Conservation (phyloP, 2,888 invertebrate genomes). For the Pristionchus maxplancki region DNA sequence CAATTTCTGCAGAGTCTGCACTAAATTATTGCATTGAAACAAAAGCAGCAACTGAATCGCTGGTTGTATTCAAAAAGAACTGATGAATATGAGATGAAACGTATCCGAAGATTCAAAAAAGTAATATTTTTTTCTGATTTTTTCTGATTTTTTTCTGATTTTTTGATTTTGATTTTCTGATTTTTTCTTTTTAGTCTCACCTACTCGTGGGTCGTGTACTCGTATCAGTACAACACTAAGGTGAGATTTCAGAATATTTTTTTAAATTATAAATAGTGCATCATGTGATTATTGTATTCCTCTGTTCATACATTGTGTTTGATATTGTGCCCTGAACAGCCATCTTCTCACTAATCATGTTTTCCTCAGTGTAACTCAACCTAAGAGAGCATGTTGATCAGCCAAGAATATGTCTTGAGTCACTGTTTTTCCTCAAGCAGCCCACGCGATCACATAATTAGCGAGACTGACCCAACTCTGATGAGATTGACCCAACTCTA, state of each 20-base stretch:
- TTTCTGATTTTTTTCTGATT: too few species aligned
- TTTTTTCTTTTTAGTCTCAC: background rate
- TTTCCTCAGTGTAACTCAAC: background rate
- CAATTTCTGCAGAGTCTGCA: too few species aligned
- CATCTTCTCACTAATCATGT: background rate
- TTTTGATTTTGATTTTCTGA: too few species aligned
- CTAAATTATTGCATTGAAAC: too few species aligned
- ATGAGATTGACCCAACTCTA: too few species aligned
- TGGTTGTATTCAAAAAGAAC: too few species aligned
- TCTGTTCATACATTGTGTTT: background rate
- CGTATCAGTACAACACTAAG: background rate
- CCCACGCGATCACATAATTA: background rate
- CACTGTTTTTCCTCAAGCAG: background rate
- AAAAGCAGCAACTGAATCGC: too few species aligned
- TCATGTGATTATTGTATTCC: background rate
- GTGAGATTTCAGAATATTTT: background rate
- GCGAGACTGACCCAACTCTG: background rate
- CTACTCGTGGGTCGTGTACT: slow-evolving; percentile 17
- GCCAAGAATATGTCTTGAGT: background rate
- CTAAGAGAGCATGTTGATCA: background rate
- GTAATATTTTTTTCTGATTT: too few species aligned
- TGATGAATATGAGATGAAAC: too few species aligned
- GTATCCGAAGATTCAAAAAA: too few species aligned
- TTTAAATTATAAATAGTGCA: background rate
- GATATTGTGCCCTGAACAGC: background rate